phyloP scores from a whole-genome alignment of 64 coral and sea anemone species.

The Cladopsammia gracilis region DNA sequence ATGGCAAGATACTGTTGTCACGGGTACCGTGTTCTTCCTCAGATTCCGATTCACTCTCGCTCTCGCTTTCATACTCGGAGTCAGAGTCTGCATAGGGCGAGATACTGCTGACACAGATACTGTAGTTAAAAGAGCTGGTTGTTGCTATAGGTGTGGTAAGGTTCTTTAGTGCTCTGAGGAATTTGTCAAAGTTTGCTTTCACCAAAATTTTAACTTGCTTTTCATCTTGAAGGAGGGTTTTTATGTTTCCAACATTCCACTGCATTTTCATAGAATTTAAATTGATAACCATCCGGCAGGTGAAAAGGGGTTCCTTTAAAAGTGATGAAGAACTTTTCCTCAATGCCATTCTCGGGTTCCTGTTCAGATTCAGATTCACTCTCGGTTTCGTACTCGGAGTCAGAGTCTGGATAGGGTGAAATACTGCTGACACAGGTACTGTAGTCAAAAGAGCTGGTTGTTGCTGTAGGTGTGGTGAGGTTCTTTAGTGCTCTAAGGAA shows the following conservation, averaged over 20 bases:
- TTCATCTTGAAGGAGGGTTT: too few species aligned
- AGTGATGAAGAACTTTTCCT: not conserved
- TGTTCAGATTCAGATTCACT: not conserved
- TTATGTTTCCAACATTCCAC: too few species aligned
- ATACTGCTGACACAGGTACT: not conserved
- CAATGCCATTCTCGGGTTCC: not conserved
- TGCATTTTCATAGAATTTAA: too few species aligned
- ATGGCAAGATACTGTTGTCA: too few species aligned
- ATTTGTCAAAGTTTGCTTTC: not conserved
- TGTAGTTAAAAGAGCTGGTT: not conserved
- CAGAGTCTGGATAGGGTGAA: not conserved
- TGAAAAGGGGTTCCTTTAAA: too few species aligned
- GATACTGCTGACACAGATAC: too few species aligned
- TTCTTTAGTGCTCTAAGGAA: not conserved
- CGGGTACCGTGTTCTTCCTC: too few species aligned
- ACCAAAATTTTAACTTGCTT: too few species aligned
- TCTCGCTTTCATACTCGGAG: too few species aligned
- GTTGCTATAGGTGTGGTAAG: not conserved
- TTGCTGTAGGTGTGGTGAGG: not conserved
- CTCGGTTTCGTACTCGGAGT: not conserved
- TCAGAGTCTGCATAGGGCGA: too few species aligned
- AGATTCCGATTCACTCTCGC: too few species aligned
- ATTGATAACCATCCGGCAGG: too few species aligned
- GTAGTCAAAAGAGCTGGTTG: not conserved
- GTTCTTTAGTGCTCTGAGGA: not conserved